Evolutionary conservation across 2,888 invertebrate genomes (phyloP).

Genomic region (Agrypnus murinus): DNA sequence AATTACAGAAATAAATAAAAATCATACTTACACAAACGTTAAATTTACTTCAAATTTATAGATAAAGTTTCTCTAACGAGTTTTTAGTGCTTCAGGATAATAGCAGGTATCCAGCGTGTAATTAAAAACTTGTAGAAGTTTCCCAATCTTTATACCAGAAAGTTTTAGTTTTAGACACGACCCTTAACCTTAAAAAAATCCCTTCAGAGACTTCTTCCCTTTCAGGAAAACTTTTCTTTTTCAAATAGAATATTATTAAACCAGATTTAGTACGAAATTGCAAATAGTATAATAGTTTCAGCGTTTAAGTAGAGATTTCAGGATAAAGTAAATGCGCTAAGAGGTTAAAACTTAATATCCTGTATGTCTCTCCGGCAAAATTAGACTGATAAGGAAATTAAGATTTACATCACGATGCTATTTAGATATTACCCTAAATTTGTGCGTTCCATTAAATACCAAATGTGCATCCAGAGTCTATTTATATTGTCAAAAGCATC

Average conservation of each 20-base stretch:
- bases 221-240: neutral
- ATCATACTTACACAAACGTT: no score
- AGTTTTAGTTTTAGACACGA: constrained; percentile 5
- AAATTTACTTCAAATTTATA: neutral
- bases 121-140: constrained; percentile 18
- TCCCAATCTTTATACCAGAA: constrained; percentile 6
- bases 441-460: neutral
- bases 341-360: neutral
- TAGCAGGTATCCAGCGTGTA: constrained; percentile 14
- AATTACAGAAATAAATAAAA: no score
- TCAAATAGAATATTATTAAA: no score
- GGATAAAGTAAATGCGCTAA: no score
- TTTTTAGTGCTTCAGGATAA: neutral
- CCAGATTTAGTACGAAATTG: no score
- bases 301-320: no score
- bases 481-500: constrained; percentile 28
- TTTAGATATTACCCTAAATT: neutral
- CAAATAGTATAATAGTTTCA: no score
- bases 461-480: constrained; percentile 24
- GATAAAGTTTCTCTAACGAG: constrained; percentile 1
- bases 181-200: neutral
- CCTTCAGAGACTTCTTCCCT: neutral
- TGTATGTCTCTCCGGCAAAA: neutral
- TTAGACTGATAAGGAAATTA: constrained; percentile 3
- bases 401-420: constrained; percentile 7